Evolutionary conservation across 2,113 vertebrate genomes (phyloP).

Genomic region (Columba janthina): DNA sequence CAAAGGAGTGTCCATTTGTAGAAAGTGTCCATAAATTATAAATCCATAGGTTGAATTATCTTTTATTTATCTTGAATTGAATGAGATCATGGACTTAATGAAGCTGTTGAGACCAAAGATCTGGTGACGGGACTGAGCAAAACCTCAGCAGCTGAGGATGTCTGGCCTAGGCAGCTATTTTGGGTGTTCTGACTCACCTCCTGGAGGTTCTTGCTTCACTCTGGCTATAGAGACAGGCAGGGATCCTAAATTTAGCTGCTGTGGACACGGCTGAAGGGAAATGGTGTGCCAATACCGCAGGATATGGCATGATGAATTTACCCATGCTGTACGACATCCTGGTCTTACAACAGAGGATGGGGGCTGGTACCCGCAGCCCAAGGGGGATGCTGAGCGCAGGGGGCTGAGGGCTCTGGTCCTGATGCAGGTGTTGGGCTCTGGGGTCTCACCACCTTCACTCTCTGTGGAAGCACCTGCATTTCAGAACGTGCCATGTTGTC

Average conservation of each 20-base stretch:
- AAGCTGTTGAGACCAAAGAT: background rate
- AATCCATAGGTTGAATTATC: background rate
- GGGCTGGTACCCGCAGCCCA: background rate
- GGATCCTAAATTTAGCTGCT: conserved; percentile 32
- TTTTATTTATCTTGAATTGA: background rate
- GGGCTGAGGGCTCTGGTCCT: background rate
- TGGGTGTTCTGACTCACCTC: conserved; percentile 17
- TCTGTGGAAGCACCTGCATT: background rate
- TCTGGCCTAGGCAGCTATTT: conserved; percentile 5
- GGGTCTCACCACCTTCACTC: background rate
- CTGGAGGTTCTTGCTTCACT: background rate
- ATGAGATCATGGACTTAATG: background rate
- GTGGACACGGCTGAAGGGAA: background rate
- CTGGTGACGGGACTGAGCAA: background rate
- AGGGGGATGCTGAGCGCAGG: background rate
- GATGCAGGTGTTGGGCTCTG: accelerated
- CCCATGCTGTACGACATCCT: background rate
- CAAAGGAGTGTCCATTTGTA: background rate
- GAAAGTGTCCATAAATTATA: background rate
- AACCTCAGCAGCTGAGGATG: background rate
- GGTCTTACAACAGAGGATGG: background rate
- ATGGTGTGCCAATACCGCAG: background rate
- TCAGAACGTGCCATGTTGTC: accelerated
- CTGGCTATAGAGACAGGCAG: background rate
- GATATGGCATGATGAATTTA: background rate